A percentile compares a stretch with the other conserved stretches of the same genome.
Conservation (phyloP, 2,888 invertebrate genomes). For the Agonopterix alstromeriana region DNA sequence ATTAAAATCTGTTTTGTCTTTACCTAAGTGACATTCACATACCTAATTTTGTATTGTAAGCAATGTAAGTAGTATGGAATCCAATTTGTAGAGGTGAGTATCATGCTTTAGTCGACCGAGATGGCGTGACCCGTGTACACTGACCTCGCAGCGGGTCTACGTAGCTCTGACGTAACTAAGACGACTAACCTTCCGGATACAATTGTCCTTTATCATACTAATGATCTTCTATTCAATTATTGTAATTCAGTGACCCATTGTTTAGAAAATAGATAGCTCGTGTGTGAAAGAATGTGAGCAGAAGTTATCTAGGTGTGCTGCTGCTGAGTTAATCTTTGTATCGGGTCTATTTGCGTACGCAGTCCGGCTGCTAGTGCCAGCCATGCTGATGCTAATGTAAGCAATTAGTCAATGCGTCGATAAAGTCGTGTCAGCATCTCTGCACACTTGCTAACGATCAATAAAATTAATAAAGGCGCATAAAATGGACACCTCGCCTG, state of each 20-base stretch:
- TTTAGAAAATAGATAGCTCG: background rate
- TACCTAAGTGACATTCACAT: no score
- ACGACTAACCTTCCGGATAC: conserved; percentile 19
- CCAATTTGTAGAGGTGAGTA: no score
- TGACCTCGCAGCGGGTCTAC: conserved; percentile 35
- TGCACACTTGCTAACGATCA: conserved; percentile 27
- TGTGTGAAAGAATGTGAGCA: background rate
- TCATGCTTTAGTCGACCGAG: no score
- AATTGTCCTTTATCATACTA: conserved; percentile 27
- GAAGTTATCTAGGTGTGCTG: conserved; percentile 33
- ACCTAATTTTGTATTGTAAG: no score
- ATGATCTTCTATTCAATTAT: conserved; percentile 26
- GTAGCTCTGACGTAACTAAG: conserved; percentile 34
- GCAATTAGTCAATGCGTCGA: conserved; percentile 63
- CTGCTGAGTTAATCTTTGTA: conserved; percentile 57
- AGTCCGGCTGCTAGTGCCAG: conserved; percentile 31
- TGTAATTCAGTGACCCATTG: conserved; percentile 5
- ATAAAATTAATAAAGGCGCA: conserved; percentile 25
- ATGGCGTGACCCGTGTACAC: conserved; percentile 33
- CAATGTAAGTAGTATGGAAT: no score
- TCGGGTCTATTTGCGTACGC: conserved; percentile 59
- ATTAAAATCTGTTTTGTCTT: no score
- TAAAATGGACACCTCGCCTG: background rate
- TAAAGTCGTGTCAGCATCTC: conserved; percentile 52
- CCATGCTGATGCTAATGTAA: conserved; percentile 53